Evolutionary conservation across 2,797 vertebrate species (phyloP).

Genomic region (Paratrypauchen microcephalus): DNA sequence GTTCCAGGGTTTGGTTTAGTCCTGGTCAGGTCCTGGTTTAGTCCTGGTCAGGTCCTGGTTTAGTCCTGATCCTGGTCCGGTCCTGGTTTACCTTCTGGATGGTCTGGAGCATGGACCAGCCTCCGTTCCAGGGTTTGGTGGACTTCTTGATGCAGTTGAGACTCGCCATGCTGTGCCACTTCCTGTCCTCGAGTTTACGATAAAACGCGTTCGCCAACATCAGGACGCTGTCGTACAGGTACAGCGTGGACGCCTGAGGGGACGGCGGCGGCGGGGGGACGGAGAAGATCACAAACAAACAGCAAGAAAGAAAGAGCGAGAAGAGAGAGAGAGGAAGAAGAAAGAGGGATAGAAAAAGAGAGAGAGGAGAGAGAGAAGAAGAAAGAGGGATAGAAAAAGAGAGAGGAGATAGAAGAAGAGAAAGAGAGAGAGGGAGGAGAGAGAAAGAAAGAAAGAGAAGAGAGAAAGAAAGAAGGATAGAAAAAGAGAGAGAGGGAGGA

Average conservation of each 20-base stretch:
- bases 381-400: too few relatives aligned
- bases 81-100: background rate
- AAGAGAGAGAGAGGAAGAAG: too few relatives aligned
- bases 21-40: background rate
- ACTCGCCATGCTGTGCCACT: conserved; percentile 99
- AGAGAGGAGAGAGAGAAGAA: too few relatives aligned
- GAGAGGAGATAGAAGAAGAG: too few relatives aligned
- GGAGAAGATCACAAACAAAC: too few relatives aligned
- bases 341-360: too few relatives aligned
- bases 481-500: too few relatives aligned
- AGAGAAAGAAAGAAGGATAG: too few relatives aligned
- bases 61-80: background rate
- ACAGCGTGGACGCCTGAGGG: conserved; percentile 93
- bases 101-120: conserved; percentile 97
- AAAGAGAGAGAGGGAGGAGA: too few relatives aligned
- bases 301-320: too few relatives aligned
- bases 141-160: conserved; percentile 98
- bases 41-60: background rate
- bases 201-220: conserved; percentile 99
- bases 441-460: too few relatives aligned
- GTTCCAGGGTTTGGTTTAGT: background rate
- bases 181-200: conserved; percentile 96
- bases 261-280: too few relatives aligned
- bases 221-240: conserved; percentile 97
- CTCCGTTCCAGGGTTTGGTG: conserved; percentile 98